Conservation (phyloP, 2,113 vertebrate species). For the Catharus minimus region DNA sequence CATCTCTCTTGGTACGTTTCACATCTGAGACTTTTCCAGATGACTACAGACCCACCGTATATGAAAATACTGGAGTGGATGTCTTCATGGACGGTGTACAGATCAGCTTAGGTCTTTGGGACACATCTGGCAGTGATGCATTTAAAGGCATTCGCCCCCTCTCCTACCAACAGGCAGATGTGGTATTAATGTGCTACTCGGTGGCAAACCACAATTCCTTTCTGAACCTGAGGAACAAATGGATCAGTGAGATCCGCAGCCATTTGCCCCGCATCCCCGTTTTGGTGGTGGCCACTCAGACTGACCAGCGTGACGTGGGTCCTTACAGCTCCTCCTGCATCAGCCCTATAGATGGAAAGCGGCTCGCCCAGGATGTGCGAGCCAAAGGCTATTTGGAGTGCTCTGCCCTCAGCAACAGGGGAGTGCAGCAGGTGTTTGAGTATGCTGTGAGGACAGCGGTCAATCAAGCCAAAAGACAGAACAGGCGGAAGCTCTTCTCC, state of each 20-base stretch:
- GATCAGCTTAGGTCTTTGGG: conserved; percentile 95
- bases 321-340: conserved; percentile 80
- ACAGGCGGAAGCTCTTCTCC: conserved; percentile 82
- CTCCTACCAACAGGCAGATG: conserved; percentile 94
- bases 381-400: conserved; percentile 96
- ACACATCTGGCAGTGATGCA: conserved; percentile 90
- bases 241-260: conserved; percentile 86
- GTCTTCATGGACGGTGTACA: conserved; percentile 94
- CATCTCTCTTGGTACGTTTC: conserved; percentile 91
- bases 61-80: conserved; percentile 93
- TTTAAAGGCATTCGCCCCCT: conserved; percentile 90
- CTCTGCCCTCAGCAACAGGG: conserved; percentile 90
- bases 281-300: conserved; percentile 93
- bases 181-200: conserved; percentile 92
- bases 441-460: conserved; percentile 88
- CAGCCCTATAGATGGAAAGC: conserved; percentile 79
- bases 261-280: conserved; percentile 87
- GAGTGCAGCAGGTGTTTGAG: conserved; percentile 96
- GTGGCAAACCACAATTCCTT: conserved; percentile 91
- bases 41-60: conserved; percentile 91
- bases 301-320: conserved; percentile 87
- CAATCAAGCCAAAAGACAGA: conserved; percentile 81
- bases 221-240: conserved; percentile 85
- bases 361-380: conserved; percentile 84
- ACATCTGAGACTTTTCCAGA: conserved; percentile 95